Base-by-base conservation (phyloP, 2,797 vertebrate genomes). In the Melanogrammus aeglefinus region DNA sequence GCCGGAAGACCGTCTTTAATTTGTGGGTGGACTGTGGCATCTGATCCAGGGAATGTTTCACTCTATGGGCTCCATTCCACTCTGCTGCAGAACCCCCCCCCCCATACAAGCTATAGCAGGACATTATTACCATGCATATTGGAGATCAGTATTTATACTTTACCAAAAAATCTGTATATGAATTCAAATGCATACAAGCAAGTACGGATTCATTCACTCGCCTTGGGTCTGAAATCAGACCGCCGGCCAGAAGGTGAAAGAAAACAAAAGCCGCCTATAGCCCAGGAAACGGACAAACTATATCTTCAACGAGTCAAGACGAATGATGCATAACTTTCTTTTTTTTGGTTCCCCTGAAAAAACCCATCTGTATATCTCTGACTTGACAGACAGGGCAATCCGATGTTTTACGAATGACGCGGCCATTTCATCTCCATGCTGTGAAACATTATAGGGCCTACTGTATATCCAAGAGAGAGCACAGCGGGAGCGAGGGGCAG, bases 401-500 rank as follows among this genome's bases (percentile, higher is more conserved):
- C 82, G 80, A 93, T 93, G 87, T 93, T 92, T 94, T 84, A 93
- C 91, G 86, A 90, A 89, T 89, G 87, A 74, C 9, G 76, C 31
- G 1, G 81, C 80, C 78, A 16, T 81, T 82, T 80, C 21, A 35
- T 78, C 74, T 24, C 33, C 29, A 79, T 7, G 9, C 41, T 10
- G 76, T 63, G 7, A n/a, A 35, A 75, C 44, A 7, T 3, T 4
- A 33, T 47, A n/a, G n/a, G n/a, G n/a, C n/a, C n/a, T n/a, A n/a
- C n/a, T n/a, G n/a, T 3, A 4, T 51, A 39, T 51, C 76, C 75
- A 35, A 63, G 57, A 63, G 57, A 63, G 21, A 63, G 21, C 21
- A 63, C 4, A 63, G 21, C 1, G 63, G 3, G n/a, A 10, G 63
- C 12, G 47, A 57, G 18, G 35, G 35, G 35, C 6, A 36, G 35